Percentiles rank a stretch among this genome's conserved stretches.
Evolutionary conservation across 2,113 vertebrate species (phyloP).

Genomic region (Paracanthobrama guichenoti): DNA sequence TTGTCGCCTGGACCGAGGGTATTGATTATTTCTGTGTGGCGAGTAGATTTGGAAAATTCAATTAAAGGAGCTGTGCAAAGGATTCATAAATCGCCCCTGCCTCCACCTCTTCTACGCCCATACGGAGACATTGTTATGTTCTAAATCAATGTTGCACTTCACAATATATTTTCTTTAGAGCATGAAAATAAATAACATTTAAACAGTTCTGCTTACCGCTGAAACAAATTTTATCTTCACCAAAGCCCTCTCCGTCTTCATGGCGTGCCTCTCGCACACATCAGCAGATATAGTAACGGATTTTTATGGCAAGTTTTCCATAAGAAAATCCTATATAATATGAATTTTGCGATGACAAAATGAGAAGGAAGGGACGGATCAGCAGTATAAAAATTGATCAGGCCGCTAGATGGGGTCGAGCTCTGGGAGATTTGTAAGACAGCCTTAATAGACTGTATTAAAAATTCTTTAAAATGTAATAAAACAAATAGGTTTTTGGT

Average conservation of each 20-base stretch:
- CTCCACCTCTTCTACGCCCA: slow-evolving; percentile 82
- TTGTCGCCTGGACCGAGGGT: slow-evolving; percentile 86
- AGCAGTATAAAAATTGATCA: slow-evolving; percentile 99
- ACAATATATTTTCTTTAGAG: slow-evolving; percentile 99
- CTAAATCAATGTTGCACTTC: slow-evolving; percentile 99
- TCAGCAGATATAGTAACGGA: slow-evolving; percentile 83
- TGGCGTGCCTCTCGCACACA: slow-evolving; percentile 83
- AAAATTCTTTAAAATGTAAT: slow-evolving; percentile 95
- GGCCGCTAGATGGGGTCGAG: slow-evolving; percentile 90
- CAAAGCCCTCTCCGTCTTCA: slow-evolving; percentile 85
- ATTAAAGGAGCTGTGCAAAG: slow-evolving; percentile 99
- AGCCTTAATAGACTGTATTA: slow-evolving; percentile 99
- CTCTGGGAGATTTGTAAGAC: slow-evolving; percentile 99
- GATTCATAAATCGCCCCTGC: slow-evolving; percentile 98
- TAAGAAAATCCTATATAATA: slow-evolving; percentile 93
- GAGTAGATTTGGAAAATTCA: slow-evolving; percentile 99
- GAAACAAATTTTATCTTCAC: slow-evolving; percentile 98
- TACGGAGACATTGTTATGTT: slow-evolving; percentile 94
- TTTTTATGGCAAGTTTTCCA: slow-evolving; percentile 94
- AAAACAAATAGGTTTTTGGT: slow-evolving; percentile 75
- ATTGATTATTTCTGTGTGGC: slow-evolving; percentile 99
- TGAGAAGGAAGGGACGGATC: slow-evolving; percentile 89
- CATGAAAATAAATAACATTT: slow-evolving; percentile 99
- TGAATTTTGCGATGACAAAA: slow-evolving; percentile 99
- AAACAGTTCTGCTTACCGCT: slow-evolving; percentile 99